Evolutionary conservation across 2,797 vertebrate genomes (phyloP).

Genomic region (Merluccius polli): DNA sequence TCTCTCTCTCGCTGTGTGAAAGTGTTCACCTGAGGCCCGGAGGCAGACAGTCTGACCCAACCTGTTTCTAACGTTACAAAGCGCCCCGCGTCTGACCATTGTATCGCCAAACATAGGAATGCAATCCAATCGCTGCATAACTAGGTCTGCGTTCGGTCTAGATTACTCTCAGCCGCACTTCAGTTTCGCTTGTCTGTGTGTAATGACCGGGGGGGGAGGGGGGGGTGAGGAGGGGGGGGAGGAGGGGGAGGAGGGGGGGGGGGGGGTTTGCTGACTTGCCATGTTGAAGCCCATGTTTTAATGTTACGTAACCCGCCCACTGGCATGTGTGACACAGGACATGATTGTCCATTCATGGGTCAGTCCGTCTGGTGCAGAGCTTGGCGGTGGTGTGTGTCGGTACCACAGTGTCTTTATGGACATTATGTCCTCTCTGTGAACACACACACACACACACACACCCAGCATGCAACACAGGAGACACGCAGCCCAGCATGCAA

Average conservation of each 20-base stretch:
- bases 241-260: too few relatives aligned
- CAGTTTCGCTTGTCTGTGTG: neutral
- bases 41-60: slow-evolving; percentile 30
- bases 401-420: slow-evolving; percentile 38
- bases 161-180: neutral
- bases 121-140: neutral
- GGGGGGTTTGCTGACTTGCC: slow-evolving; percentile 20
- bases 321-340: slow-evolving; percentile 37
- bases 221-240: too few relatives aligned
- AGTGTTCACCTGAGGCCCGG: slow-evolving; percentile 28
- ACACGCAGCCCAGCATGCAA: neutral
- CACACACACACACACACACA: too few relatives aligned
- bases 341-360: slow-evolving; percentile 57
- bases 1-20: neutral
- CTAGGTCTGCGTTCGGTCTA: neutral
- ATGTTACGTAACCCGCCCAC: slow-evolving; percentile 12
- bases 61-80: slow-evolving; percentile 37
- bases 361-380: slow-evolving; percentile 41
- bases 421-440: slow-evolving; percentile 21
- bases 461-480: neutral
- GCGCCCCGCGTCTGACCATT: neutral
- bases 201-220: too few relatives aligned
- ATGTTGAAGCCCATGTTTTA: slow-evolving; percentile 24
- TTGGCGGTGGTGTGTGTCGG: slow-evolving; percentile 23
- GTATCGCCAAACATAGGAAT: neutral